Percentiles rank a stretch among this genome's conserved stretches.
Conservation (phyloP, 1,140 invertebrate species). For the Drosophila leontia region DNA sequence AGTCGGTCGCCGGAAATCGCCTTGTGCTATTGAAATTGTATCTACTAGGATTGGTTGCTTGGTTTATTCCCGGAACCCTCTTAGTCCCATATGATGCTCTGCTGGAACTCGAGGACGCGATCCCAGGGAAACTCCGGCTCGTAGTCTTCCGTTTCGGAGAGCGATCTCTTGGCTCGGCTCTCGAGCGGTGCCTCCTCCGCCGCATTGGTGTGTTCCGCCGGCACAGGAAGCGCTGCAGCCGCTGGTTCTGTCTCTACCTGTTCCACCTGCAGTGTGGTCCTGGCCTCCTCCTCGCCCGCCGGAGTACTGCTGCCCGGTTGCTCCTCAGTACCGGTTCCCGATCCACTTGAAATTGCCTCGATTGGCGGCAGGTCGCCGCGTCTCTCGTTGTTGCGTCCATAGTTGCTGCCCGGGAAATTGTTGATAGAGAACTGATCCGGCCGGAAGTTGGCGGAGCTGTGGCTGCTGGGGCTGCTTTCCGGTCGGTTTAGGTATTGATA, state of each 20-base stretch:
- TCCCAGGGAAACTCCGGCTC: conserved; percentile 83
- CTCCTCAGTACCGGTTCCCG: conserved; percentile 32
- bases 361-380: conserved; percentile 75
- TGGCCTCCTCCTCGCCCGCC: conserved; percentile 69
- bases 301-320: conserved; percentile 72
- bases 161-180: conserved; percentile 56
- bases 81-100: conserved; percentile 79
- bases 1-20: conserved; percentile 28
- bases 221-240: conserved; percentile 18
- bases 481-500: conserved; percentile 84
- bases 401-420: conserved; percentile 78
- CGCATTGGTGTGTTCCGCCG: conserved; percentile 34
- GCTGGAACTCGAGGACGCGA: conserved; percentile 78
- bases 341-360: conserved; percentile 59
- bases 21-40: conserved; percentile 62
- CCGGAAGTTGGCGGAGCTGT: conserved; percentile 72
- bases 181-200: conserved; percentile 31
- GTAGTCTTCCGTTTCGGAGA: conserved; percentile 47
- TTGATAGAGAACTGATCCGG: conserved; percentile 77
- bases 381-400: conserved; percentile 80
- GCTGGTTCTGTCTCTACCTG: conserved; percentile 44
- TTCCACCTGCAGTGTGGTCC: conserved; percentile 66
- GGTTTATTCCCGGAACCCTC: neutral
- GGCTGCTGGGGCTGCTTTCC: conserved; percentile 68
- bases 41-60: conserved; percentile 54